Percentiles rank a stretch among this genome's conserved stretches.
phyloP scores from a whole-genome alignment of 2,797 vertebrate species.

The Molossus alvarezi region DNA sequence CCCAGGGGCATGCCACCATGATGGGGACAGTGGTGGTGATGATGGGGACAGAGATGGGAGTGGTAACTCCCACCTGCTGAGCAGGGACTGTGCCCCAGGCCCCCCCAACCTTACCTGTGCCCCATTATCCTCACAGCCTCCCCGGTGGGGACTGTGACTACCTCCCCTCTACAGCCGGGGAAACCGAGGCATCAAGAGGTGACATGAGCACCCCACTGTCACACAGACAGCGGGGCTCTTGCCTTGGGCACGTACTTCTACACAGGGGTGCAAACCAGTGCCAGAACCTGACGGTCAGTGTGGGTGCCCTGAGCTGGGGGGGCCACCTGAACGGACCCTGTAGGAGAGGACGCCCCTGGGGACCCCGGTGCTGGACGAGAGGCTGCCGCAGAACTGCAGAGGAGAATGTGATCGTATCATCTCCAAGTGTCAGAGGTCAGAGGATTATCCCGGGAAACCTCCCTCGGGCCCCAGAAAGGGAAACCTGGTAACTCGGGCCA shows the following conservation, averaged over 20 bases:
- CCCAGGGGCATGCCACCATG: background rate
- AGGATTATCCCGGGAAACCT: background rate
- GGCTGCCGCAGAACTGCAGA: rapidly evolving
- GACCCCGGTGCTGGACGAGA: background rate
- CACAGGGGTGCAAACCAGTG: background rate
- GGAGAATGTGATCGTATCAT: rapidly evolving
- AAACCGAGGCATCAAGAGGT: background rate
- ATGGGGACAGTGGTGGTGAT: too few species aligned
- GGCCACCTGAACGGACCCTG: background rate
- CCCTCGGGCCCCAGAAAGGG: background rate
- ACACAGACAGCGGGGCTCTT: background rate
- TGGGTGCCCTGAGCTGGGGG: background rate
- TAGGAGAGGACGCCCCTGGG: rapidly evolving
- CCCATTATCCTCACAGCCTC: background rate
- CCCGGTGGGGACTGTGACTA: rapidly evolving
- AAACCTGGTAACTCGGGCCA: background rate
- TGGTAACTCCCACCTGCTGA: background rate
- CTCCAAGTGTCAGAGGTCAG: background rate
- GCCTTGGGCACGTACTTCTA: background rate
- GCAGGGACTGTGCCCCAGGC: background rate
- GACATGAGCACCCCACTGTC: background rate
- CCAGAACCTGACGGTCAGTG: too few species aligned
- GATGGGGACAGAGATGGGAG: background rate
- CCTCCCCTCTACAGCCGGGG: background rate
- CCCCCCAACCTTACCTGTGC: background rate